Percentiles rank a stretch among this genome's conserved stretches.
phyloP scores from a whole-genome alignment of 2,797 vertebrate genomes.

The Brotula barbata region DNA sequence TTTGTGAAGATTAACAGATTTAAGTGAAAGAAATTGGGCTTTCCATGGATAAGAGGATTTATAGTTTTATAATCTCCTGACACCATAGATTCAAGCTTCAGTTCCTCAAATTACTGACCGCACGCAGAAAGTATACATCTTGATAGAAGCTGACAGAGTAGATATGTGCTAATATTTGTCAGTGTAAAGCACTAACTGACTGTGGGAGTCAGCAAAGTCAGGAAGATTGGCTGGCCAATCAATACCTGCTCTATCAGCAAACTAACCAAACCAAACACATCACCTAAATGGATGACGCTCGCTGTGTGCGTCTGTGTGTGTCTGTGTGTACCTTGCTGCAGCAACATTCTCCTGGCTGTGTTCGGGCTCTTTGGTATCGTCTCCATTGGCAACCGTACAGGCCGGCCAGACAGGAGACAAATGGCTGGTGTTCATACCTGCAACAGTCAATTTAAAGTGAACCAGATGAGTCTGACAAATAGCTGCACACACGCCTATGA shows the following conservation, averaged over 20 bases:
- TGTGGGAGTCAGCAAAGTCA: constrained; percentile 42
- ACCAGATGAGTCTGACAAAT: background rate
- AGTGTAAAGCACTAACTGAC: constrained; percentile 24
- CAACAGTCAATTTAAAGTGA: background rate
- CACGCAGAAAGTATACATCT: constrained; percentile 13
- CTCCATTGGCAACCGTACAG: constrained; percentile 91
- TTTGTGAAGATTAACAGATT: background rate
- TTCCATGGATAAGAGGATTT: background rate
- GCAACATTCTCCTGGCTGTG: constrained; percentile 86
- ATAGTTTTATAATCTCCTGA: background rate
- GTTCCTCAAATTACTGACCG: background rate
- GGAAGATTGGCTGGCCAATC: constrained; percentile 38
- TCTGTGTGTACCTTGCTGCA: constrained; percentile 78
- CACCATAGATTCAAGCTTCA: background rate
- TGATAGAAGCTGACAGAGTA: constrained; percentile 36
- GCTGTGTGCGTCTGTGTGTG: constrained; percentile 29
- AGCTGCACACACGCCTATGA: too few species aligned
- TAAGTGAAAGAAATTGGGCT: fast-evolving
- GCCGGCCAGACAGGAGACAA: constrained; percentile 87
- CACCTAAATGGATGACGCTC: constrained; percentile 4
- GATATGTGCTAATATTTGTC: constrained; percentile 11
- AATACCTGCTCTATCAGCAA: constrained; percentile 60
- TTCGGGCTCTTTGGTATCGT: constrained; percentile 79
- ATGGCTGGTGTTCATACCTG: constrained; percentile 83
- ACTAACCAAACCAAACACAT: constrained; percentile 17